Evolutionary conservation across 1,140 invertebrate species (phyloP).

Genomic region (Bacillus rossius): DNA sequence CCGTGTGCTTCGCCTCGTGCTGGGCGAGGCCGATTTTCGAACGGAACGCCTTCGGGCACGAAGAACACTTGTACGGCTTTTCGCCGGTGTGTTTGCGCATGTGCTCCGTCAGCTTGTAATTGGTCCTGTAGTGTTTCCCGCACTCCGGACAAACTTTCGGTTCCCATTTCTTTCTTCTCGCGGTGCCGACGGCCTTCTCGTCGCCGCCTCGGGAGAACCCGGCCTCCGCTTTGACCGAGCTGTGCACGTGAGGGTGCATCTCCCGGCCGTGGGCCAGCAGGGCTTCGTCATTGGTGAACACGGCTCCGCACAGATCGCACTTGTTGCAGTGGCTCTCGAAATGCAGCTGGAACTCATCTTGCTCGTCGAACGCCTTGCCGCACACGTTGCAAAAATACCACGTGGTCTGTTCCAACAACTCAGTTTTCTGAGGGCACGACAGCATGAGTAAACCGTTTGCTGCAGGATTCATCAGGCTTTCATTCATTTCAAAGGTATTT

Average conservation of each 20-base stretch:
- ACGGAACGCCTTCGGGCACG: conserved; percentile 68
- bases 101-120: conserved; percentile 69
- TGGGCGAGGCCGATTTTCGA: conserved; percentile 61
- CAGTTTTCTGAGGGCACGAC: conserved; percentile 7
- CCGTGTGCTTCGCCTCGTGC: conserved; percentile 60
- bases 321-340: conserved; percentile 48
- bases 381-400: conserved; percentile 47
- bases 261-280: conserved; percentile 42
- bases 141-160: conserved; percentile 51
- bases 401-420: not conserved
- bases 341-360: conserved; percentile 42
- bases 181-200: conserved; percentile 10
- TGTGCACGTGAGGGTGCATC: conserved; percentile 26
- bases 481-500: not conserved
- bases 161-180: conserved; percentile 38
- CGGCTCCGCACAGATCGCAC: conserved; percentile 41
- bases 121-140: conserved; percentile 52
- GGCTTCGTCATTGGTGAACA: conserved; percentile 43
- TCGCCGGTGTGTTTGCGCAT: conserved; percentile 75
- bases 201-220: conserved; percentile 1
- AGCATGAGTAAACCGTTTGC: conserved; percentile 15
- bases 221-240: conserved; percentile 1
- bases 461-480: conserved; percentile 11
- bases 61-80: conserved; percentile 69
- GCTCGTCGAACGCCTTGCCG: conserved; percentile 44